These are phyloP conservation scores for Thamnophis elegans DNA, from an alignment of 2,797 vertebrate species.

Conservation along the genomic window DNA sequence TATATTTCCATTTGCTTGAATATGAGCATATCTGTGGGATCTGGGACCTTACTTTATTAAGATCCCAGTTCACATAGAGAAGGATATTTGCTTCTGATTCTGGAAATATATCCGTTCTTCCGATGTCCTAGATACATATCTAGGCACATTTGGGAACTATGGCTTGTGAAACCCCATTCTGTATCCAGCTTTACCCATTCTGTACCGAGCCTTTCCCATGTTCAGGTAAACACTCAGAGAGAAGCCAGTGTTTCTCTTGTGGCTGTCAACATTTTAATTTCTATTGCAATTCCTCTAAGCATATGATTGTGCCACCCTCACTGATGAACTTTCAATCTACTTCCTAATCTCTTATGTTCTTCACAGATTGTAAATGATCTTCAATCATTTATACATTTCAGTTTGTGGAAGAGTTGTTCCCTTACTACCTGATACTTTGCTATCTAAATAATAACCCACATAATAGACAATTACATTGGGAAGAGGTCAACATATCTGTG, in stretches of 20 bases:
- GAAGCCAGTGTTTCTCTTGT: not conserved
- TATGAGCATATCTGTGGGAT: not conserved
- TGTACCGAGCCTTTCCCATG: not conserved
- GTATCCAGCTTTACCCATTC: not conserved
- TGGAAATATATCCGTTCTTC: not conserved
- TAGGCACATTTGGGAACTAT: not conserved
- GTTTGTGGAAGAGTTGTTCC: not conserved
- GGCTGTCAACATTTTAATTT: not conserved
- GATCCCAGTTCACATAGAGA: not conserved
- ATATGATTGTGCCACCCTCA: not conserved
- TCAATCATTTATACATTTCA: not conserved
- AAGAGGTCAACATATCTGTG: not conserved
- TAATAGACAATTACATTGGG: not conserved
- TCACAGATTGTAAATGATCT: not conserved
- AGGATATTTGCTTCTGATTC: not conserved
- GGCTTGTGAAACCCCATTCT: not conserved
- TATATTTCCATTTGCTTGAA: not conserved
- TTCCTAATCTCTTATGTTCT: not conserved
- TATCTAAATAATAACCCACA: not conserved
- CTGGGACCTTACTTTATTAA: not conserved
- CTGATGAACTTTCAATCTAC: not conserved
- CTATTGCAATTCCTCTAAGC: not conserved
- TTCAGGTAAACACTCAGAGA: not conserved
- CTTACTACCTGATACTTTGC: not conserved
- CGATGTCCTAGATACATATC: not conserved